Percentiles rank a stretch among this genome's conserved stretches.
phyloP scores from a whole-genome alignment of 2,113 vertebrate genomes.

The Grus americana region DNA sequence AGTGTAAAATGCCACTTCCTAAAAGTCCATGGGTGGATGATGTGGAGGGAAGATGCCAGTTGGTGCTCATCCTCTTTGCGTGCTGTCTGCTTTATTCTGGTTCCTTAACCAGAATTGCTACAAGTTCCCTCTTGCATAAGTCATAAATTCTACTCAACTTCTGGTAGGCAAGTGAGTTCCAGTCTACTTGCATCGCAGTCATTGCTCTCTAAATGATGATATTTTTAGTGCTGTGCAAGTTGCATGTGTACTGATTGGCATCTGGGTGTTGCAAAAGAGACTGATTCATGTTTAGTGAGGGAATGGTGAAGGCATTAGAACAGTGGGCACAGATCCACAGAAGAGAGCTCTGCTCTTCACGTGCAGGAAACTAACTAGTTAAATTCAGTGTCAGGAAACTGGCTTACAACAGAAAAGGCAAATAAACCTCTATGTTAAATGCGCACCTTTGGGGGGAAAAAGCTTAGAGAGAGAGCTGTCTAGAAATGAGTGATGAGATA shows the following conservation, averaged over 20 bases:
- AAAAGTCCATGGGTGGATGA: not conserved
- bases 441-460: not conserved
- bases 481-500: conserved; percentile 40
- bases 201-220: not conserved
- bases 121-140: not conserved
- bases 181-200: not conserved
- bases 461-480: not conserved
- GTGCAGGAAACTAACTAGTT: not conserved
- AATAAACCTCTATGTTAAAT: not conserved
- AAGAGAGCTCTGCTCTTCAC: not conserved
- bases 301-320: not conserved
- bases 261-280: not conserved
- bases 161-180: not conserved
- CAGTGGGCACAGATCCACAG: not conserved
- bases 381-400: not conserved
- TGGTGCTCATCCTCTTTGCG: not conserved
- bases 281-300: not conserved
- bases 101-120: not conserved
- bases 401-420: not conserved
- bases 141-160: not conserved
- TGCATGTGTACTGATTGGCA: not conserved
- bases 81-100: not conserved
- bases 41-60: not conserved
- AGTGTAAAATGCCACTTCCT: not conserved
- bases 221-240: not conserved